Percentiles rank a stretch among this genome's conserved stretches.
Conservation (phyloP, 2,113 vertebrate species). For the Argyrosomus japonicus region DNA sequence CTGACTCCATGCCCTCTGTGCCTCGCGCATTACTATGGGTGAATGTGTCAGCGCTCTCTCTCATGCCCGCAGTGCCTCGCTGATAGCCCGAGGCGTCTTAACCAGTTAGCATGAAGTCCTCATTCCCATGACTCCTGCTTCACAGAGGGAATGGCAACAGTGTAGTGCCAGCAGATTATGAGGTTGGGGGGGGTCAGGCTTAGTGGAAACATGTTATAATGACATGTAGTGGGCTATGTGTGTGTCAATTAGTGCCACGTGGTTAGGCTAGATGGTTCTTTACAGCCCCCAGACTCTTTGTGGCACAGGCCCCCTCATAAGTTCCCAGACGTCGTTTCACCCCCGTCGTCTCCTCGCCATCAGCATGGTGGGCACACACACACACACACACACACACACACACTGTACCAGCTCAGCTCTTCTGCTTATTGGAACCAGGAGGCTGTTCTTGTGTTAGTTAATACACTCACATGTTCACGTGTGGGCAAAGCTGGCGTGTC, state of each 20-base stretch:
- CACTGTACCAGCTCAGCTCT: slow-evolving; percentile 67
- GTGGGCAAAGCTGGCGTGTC: slow-evolving; percentile 74
- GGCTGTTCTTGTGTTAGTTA: slow-evolving; percentile 50
- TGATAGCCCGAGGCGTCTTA: slow-evolving; percentile 11
- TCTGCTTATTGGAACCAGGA: slow-evolving; percentile 75
- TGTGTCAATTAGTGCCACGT: slow-evolving; percentile 57
- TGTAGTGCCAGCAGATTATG: slow-evolving; percentile 34
- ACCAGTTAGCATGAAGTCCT: slow-evolving; percentile 19
- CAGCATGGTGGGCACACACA: slow-evolving; percentile 42
- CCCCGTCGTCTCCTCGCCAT: slow-evolving; percentile 26
- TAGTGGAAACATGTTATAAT: slow-evolving; percentile 66
- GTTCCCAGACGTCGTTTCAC: slow-evolving; percentile 49
- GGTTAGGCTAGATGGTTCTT: slow-evolving; percentile 49
- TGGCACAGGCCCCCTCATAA: slow-evolving; percentile 51
- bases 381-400: slow-evolving; percentile 19
- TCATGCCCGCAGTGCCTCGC: slow-evolving; percentile 7
- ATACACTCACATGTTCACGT: slow-evolving; percentile 63
- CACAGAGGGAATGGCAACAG: slow-evolving; percentile 3
- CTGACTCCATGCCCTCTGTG: slow-evolving; percentile 35
- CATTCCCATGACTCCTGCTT: slow-evolving; percentile 30
- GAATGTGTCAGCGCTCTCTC: slow-evolving; percentile 44
- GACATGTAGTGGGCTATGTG: slow-evolving; percentile 27
- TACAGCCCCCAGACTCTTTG: slow-evolving; percentile 53
- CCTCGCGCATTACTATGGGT: slow-evolving; percentile 4
- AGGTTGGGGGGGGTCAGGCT: slow-evolving; percentile 1